A percentile compares a stretch with the other conserved stretches of the same genome.
phyloP scores from a whole-genome alignment of 35 echinoderm and acorn worm genomes.

The Diadema setosum region DNA sequence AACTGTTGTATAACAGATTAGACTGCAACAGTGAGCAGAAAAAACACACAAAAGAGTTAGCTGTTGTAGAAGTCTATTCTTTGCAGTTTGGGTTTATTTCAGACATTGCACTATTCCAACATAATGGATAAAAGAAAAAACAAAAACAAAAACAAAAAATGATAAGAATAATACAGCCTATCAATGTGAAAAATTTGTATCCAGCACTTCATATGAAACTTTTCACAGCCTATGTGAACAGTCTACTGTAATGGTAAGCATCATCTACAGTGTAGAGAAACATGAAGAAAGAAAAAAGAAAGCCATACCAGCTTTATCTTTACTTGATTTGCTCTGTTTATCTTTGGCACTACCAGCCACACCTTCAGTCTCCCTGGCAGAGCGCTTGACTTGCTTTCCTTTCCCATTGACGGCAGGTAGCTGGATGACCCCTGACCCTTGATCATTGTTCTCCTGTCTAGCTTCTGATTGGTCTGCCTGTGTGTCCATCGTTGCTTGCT shows the following conservation, averaged over 20 bases:
- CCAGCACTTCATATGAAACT: background rate
- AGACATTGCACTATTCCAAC: no score
- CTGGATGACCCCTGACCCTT: constrained; percentile 12
- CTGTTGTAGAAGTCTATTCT: no score
- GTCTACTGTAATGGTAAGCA: no score
- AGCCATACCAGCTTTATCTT: constrained; percentile 6
- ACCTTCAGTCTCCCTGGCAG: background rate
- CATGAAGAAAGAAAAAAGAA: background rate
- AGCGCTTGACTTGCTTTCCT: background rate
- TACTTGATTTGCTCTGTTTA: constrained; percentile 39
- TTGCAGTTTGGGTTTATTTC: no score
- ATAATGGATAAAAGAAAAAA: background rate
- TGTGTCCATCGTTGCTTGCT: background rate
- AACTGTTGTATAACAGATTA: no score
- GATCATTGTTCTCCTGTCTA: background rate
- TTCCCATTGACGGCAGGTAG: background rate
- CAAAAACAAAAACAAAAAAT: background rate
- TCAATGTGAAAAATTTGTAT: background rate
- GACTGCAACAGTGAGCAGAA: no score
- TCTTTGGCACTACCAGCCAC: background rate
- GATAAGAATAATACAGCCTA: background rate
- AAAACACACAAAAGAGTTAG: no score
- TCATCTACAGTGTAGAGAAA: no score
- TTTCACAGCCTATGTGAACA: background rate
- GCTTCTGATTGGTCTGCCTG: background rate